Evolutionary conservation across 2,113 vertebrate genomes (phyloP), one percentile per base, ranked within the genome.

Genomic region (Gasterosteus nipponicus): DNA sequence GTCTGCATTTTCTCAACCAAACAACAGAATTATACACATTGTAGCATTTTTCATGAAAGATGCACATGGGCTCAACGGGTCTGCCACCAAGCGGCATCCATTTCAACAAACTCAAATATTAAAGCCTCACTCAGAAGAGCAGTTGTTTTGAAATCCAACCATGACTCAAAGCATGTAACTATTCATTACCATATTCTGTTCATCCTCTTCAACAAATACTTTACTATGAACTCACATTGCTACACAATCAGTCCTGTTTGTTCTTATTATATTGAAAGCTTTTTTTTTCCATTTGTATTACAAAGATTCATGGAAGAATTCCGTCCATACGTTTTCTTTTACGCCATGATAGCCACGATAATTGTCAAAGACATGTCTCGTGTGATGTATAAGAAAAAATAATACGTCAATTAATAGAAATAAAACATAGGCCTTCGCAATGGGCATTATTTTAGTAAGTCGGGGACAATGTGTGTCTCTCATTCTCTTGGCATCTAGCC

Each of bases 401-500:
- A 44, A 35, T 44, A 19, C 75, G 74, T 7, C 18, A 54, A 66
- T 66, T 0, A n/a, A 42, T 59, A 47, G 75, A 35, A 75, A 67
- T 58, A 77, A 85, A 76, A 75, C 26, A 84, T 73, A 54, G 16
- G 22, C 77, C 77, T 77, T 86, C 78, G 80, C 65, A 80, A 42
- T 65, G 42, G 84, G 63, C 80, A 60, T 77, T 64, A 85, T 89
- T 82, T 69, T 84, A 85, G 87, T 75, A 87, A 76, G 44, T 80
- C 83, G 80, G 72, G 56, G 81, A 85, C 74, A 77, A 39, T 69
- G 77, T 49, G 53, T 69, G 65, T 88, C 72, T 86, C 87, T 86
- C 65, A 84, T 89, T 81, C 77, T 83, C 53, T 82, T 89, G 80
- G 86, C 77, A 88, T 90, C 78, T 86, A 85, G 80, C 68, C n/a